phyloP scores from a whole-genome alignment of 2,888 invertebrate species.

The Synergus japonicus region DNA sequence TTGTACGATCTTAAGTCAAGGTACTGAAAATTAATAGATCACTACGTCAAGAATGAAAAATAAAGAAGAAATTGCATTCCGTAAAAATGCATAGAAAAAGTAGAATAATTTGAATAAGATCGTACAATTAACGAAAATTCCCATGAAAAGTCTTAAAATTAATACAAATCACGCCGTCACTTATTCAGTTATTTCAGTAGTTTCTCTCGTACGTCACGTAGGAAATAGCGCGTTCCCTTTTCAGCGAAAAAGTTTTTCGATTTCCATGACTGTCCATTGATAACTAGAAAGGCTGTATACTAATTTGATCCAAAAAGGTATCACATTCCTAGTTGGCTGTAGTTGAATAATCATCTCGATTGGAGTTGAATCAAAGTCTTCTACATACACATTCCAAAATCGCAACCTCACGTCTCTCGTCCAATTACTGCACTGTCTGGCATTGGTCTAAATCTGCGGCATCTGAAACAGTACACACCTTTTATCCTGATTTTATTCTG shows the following conservation, averaged over 20 bases:
- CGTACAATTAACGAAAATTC: conserved; percentile 1
- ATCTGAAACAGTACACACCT: conserved; percentile 63
- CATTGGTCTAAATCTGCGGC: conserved; percentile 75
- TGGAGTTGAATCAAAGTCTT: conserved; percentile 66
- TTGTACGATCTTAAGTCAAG: conserved; percentile 22
- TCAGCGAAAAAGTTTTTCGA: conserved; percentile 42
- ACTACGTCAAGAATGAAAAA: not conserved
- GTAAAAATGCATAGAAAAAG: conserved; percentile 8
- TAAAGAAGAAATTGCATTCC: conserved; percentile 18
- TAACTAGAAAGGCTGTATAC: conserved; percentile 64
- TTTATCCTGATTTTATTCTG: conserved; percentile 14
- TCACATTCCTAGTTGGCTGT: conserved; percentile 71
- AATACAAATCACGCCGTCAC: conserved; percentile 43
- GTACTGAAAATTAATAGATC: not conserved
- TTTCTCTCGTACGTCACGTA: conserved; percentile 12
- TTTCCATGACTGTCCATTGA: conserved; percentile 49
- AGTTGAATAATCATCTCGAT: conserved; percentile 66
- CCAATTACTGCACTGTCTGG: conserved; percentile 72
- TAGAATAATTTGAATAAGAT: not conserved
- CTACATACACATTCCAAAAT: conserved; percentile 57
- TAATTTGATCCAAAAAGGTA: conserved; percentile 66
- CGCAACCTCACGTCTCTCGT: conserved; percentile 75
- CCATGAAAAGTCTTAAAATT: conserved; percentile 35
- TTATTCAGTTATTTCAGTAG: conserved; percentile 20
- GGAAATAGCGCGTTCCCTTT: conserved; percentile 26